A percentile compares a stretch with the other conserved stretches of the same genome.
Conservation (phyloP, 2,888 invertebrate genomes). For the Philhelius pedissequus region DNA sequence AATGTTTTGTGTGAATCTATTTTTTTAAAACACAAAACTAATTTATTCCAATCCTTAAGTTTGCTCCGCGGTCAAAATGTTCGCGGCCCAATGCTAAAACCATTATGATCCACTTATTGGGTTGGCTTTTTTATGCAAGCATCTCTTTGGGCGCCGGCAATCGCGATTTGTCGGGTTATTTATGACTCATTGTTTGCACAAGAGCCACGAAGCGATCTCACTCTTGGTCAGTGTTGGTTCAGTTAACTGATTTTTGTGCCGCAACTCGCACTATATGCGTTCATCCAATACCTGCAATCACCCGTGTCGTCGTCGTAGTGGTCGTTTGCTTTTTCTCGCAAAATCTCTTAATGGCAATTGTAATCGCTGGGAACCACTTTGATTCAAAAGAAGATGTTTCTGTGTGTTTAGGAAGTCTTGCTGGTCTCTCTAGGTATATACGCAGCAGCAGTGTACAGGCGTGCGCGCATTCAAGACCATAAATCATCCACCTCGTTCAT, state of each 20-base stretch:
- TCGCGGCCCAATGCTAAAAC: slow-evolving; percentile 14
- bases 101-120: slow-evolving; percentile 57
- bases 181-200: slow-evolving; percentile 69
- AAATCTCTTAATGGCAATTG: slow-evolving; percentile 61
- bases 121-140: slow-evolving; percentile 29
- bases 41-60: not conserved
- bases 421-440: slow-evolving; percentile 7
- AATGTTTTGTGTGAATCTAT: too few relatives aligned
- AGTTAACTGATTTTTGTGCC: slow-evolving; percentile 66
- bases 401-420: slow-evolving; percentile 44
- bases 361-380: slow-evolving; percentile 66
- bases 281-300: not conserved
- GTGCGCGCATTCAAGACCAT: slow-evolving; percentile 40
- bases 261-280: slow-evolving; percentile 62
- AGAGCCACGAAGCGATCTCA: slow-evolving; percentile 61
- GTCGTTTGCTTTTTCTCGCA: not conserved
- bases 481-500: slow-evolving; percentile 67
- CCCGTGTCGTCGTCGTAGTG: slow-evolving; percentile 15
- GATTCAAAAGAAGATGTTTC: slow-evolving; percentile 67
- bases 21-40: not conserved
- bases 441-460: slow-evolving; percentile 29
- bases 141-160: slow-evolving; percentile 67
- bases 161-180: slow-evolving; percentile 68
- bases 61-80: slow-evolving; percentile 23
- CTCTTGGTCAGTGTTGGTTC: slow-evolving; percentile 17